Base-by-base conservation (phyloP, 2,797 vertebrate genomes). In the Cossypha heuglini region DNA sequence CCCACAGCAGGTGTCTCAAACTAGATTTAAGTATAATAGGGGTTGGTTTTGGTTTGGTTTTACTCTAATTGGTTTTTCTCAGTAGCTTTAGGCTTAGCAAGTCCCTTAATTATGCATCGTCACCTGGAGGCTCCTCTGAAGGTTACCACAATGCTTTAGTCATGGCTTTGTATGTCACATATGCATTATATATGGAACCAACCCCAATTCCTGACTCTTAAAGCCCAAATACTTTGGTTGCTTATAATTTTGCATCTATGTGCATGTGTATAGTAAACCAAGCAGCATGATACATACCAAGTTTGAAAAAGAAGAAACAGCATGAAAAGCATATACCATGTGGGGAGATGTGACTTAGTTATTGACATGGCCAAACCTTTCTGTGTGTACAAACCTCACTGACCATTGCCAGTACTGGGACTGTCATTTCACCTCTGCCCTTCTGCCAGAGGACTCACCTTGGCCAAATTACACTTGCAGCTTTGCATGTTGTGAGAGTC, bases 1-100 rank as follows among this genome's bases (percentile, higher is more conserved):
- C 40, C 68, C 64, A 51, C 73, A 91, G 57, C 88, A 94, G 69
- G 84, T 93, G 84, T 67, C 88, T 85, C 52, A 67, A 80, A 71
- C 33, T 74, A 83, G 37, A 64, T 78, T 74, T 38, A 88, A 82
- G 46, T 69, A 52, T 74, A 83, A 90, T 14, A 75, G 15, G 64
- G 6, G 13, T 37, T 73, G 80, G 0, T 37, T 84, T 88, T 5
- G 42, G 22, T 66, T 93, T 43, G 51, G 5, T 72, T 93, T 85
- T 62, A 55, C 17, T 73, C 55, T 80, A 24, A 55, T 76, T 93
- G 93, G 11, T 31, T 95, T 89, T 93, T 82, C 86, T 87, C 48
- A 11, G 52, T 92, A 85, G 48, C 67, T 88, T 88, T 67, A 84
- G 79, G 86, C 74, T 87, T 68, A 77, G 67, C 31, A 38, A 82